Percentiles rank a stretch among this genome's conserved stretches.
Conservation (phyloP, 1,140 invertebrate genomes). For the Drosophila neocordata region DNA sequence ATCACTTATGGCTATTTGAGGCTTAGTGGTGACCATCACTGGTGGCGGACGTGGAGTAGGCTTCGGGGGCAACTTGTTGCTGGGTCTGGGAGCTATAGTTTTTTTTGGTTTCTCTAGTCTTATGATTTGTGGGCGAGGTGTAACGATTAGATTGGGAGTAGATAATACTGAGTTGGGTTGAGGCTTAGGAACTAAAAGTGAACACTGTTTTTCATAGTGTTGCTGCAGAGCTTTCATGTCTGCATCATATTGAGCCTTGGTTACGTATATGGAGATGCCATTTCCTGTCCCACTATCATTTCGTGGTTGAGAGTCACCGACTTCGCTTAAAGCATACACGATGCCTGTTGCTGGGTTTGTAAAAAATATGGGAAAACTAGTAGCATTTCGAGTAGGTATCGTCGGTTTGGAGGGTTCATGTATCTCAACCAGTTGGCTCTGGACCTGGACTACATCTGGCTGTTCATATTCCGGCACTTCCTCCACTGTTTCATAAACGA, state of each 20-base stretch:
- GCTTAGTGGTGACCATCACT: conserved; percentile 54
- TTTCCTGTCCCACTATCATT: conserved; percentile 1
- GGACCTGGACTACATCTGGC: conserved; percentile 44
- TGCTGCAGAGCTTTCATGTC: conserved; percentile 52
- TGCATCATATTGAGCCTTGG: conserved; percentile 73
- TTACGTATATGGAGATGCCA: conserved; percentile 71
- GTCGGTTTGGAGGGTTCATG: conserved; percentile 12
- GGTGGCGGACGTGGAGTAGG: conserved; percentile 56
- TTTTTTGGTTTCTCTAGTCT: conserved; percentile 55
- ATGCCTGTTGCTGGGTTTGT: conserved; percentile 76
- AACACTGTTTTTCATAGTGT: conserved; percentile 62
- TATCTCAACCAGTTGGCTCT: conserved; percentile 55
- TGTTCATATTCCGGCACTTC: background rate
- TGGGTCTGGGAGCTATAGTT: background rate
- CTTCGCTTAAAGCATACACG: conserved; percentile 75
- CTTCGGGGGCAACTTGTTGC: conserved; percentile 50
- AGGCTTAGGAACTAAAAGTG: background rate
- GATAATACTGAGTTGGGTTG: conserved; percentile 33
- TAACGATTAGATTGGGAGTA: conserved; percentile 40
- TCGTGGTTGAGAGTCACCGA: conserved; percentile 32
- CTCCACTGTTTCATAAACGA: conserved; percentile 56
- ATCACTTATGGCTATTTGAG: conserved; percentile 37
- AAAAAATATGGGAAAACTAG: conserved; percentile 72
- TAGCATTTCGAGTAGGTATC: background rate
- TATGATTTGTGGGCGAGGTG: conserved; percentile 70